Conservation (phyloP, 2,113 vertebrate species). For the Apistogramma diplotaenia region DNA sequence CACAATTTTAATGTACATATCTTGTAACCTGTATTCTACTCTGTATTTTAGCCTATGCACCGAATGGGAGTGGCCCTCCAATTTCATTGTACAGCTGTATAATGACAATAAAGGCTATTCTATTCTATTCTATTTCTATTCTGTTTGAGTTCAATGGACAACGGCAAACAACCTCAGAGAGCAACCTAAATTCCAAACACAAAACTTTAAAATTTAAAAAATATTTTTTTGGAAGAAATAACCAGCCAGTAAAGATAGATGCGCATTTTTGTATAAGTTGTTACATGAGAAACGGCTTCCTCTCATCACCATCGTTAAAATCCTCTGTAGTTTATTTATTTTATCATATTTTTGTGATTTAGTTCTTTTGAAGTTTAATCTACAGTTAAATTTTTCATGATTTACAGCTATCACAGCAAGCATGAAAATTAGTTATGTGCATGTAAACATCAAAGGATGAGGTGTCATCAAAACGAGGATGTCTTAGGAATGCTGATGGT, state of each 20-base stretch:
- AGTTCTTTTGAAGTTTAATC: background rate
- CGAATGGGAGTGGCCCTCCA: too few relatives aligned
- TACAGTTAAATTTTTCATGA: conserved; percentile 27
- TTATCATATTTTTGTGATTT: background rate
- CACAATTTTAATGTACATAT: too few relatives aligned
- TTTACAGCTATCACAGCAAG: background rate
- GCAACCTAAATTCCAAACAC: background rate
- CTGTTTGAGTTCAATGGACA: background rate
- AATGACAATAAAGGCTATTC: too few relatives aligned
- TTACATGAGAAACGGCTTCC: background rate
- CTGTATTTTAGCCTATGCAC: too few relatives aligned
- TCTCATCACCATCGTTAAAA: background rate
- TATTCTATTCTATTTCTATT: too few relatives aligned
- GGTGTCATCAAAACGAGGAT: background rate
- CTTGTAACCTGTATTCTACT: too few relatives aligned
- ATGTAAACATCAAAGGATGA: conserved; percentile 30
- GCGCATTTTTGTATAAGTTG: background rate
- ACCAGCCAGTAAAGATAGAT: background rate
- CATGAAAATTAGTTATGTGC: conserved; percentile 4
- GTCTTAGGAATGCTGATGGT: background rate
- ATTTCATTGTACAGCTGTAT: too few relatives aligned
- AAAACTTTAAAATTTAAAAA: background rate
- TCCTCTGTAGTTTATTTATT: background rate
- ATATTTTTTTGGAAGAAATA: background rate
- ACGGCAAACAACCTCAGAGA: background rate